Percentiles rank a stretch among this genome's conserved stretches.
Conservation (phyloP, 2,113 vertebrate genomes). For the Lepidothrix coronata region DNA sequence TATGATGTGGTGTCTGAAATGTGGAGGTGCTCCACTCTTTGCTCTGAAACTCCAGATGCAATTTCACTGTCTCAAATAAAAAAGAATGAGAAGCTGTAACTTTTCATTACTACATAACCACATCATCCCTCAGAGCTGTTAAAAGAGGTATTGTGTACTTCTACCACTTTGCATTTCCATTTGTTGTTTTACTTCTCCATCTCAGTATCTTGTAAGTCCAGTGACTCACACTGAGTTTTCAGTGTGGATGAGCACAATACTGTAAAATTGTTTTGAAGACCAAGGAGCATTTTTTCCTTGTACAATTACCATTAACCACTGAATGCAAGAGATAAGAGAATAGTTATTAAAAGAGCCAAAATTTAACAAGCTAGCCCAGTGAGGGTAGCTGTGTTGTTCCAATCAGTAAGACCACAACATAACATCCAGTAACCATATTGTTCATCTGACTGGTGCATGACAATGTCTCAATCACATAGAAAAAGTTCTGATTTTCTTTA, state of each 20-base stretch:
- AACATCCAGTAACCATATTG: not conserved
- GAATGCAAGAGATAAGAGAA: not conserved
- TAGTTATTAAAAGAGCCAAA: not conserved
- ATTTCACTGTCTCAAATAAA: constrained; percentile 24
- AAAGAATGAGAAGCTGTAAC: constrained; percentile 16
- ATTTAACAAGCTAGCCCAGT: not conserved
- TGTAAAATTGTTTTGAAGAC: not conserved
- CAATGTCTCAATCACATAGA: not conserved
- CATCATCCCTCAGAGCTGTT: not conserved
- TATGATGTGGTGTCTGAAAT: not conserved
- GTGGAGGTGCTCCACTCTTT: not conserved
- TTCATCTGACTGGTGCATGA: not conserved
- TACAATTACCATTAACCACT: not conserved
- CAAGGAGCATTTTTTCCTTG: not conserved
- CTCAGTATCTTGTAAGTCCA: constrained; percentile 3
- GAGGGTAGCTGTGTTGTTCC: not conserved
- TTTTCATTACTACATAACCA: constrained; percentile 34
- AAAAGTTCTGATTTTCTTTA: not conserved
- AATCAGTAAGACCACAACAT: not conserved
- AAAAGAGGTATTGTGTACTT: not conserved
- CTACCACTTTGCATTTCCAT: constrained; percentile 12
- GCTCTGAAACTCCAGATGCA: not conserved
- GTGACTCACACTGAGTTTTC: not conserved
- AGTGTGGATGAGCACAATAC: not conserved
- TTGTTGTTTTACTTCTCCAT: constrained; percentile 11